A percentile compares a stretch with the other conserved stretches of the same genome.
Conservation (phyloP, 2,888 invertebrate species). For the Lithophane ornitopus region DNA sequence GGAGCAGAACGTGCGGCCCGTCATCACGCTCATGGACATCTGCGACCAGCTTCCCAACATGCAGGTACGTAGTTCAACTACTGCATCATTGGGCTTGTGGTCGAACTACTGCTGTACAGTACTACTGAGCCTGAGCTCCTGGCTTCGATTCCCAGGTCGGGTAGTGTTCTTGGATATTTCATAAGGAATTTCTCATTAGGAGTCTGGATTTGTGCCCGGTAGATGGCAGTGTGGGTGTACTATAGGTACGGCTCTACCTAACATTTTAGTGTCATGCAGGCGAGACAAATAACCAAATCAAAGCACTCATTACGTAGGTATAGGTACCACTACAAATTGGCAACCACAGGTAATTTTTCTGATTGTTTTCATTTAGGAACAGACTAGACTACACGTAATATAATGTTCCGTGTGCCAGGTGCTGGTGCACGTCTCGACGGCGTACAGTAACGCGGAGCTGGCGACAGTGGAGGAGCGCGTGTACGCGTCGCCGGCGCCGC, state of each 20-base stretch:
- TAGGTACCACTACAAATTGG: not conserved
- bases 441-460: conserved; percentile 95
- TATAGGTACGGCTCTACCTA: too few relatives aligned
- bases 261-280: too few relatives aligned
- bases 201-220: too few relatives aligned
- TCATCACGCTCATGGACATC: conserved; percentile 92
- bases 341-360: not conserved
- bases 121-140: conserved; percentile 65
- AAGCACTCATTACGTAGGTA: too few relatives aligned
- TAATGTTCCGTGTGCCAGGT: conserved; percentile 81
- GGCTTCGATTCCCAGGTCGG: too few relatives aligned
- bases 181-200: too few relatives aligned
- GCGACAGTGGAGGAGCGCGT: conserved; percentile 93
- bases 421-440: conserved; percentile 96
- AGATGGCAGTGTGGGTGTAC: too few relatives aligned
- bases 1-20: conserved; percentile 94
- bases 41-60: conserved; percentile 93
- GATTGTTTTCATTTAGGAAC: not conserved
- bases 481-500: conserved; percentile 92
- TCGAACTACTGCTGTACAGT: too few relatives aligned
- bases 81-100: too few relatives aligned
- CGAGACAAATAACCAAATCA: too few relatives aligned
- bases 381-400: not conserved
- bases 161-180: too few relatives aligned
- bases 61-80: conserved; percentile 79